Conservation (phyloP, 2,113 vertebrate species). For the Rhinogobius similis region DNA sequence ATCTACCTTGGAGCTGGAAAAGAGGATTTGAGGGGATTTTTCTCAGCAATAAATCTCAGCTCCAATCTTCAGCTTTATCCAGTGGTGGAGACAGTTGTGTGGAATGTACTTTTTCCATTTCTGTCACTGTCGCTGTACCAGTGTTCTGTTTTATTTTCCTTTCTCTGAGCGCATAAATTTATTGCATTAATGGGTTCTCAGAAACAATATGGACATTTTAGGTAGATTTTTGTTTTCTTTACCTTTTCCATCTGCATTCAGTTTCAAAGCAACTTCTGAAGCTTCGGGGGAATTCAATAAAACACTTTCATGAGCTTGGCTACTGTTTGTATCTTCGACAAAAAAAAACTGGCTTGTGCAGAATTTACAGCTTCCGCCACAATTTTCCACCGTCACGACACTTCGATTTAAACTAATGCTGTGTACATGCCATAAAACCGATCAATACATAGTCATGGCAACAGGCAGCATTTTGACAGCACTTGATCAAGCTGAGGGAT, state of each 20-base stretch:
- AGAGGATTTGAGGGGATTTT: slow-evolving; percentile 45
- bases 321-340: background rate
- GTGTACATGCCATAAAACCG: slow-evolving; percentile 10
- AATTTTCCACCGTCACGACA: background rate
- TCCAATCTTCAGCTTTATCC: slow-evolving; percentile 23
- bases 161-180: slow-evolving; percentile 35
- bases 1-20: slow-evolving; percentile 34
- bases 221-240: slow-evolving; percentile 24
- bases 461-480: slow-evolving; percentile 6
- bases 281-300: background rate
- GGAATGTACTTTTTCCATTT: slow-evolving; percentile 31
- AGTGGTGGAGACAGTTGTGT: slow-evolving; percentile 33
- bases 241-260: slow-evolving; percentile 26
- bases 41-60: slow-evolving; percentile 16
- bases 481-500: slow-evolving; percentile 19
- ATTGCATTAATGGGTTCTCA: slow-evolving; percentile 27
- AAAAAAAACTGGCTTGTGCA: slow-evolving; percentile 7
- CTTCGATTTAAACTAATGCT: slow-evolving; percentile 15
- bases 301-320: background rate
- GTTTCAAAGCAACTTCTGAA: slow-evolving; percentile 28
- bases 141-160: slow-evolving; percentile 21
- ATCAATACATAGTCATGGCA: slow-evolving; percentile 30
- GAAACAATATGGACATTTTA: slow-evolving; percentile 27
- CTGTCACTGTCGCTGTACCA: slow-evolving; percentile 20
- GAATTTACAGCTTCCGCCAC: background rate